These are phyloP conservation scores for Rissa tridactyla DNA, from an alignment of 2,113 vertebrate species.

Conservation along the genomic window DNA sequence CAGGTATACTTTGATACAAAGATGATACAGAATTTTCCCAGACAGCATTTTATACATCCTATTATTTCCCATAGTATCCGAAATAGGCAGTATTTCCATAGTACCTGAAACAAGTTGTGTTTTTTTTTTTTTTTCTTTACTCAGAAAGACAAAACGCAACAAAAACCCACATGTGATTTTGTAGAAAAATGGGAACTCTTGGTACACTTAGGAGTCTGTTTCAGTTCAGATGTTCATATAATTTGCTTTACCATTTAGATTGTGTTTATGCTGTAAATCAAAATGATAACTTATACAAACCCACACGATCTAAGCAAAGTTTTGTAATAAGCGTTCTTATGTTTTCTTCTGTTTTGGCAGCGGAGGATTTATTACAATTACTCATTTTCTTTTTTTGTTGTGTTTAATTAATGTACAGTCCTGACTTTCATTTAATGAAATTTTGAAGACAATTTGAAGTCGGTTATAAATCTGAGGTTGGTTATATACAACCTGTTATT, in stretches of 20 bases:
- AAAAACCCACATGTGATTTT: not conserved
- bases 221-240: not conserved
- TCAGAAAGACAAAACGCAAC: not conserved
- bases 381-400: not conserved
- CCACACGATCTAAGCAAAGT: not conserved
- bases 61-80: constrained; percentile 12
- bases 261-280: not conserved
- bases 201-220: not conserved
- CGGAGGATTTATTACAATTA: not conserved
- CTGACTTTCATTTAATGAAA: not conserved
- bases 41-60: constrained; percentile 15
- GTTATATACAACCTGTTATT: not conserved
- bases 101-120: not conserved
- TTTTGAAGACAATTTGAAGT: not conserved
- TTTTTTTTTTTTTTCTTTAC: not conserved
- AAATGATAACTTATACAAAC: not conserved
- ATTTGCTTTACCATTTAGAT: not conserved
- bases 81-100: constrained; percentile 8
- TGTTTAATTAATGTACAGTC: not conserved
- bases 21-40: not conserved
- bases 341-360: not conserved
- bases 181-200: not conserved
- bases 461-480: not conserved
- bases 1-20: constrained; percentile 22
- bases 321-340: not conserved